Conservation (phyloP, 1,140 invertebrate species). For the Bombus vancouverensis region DNA sequence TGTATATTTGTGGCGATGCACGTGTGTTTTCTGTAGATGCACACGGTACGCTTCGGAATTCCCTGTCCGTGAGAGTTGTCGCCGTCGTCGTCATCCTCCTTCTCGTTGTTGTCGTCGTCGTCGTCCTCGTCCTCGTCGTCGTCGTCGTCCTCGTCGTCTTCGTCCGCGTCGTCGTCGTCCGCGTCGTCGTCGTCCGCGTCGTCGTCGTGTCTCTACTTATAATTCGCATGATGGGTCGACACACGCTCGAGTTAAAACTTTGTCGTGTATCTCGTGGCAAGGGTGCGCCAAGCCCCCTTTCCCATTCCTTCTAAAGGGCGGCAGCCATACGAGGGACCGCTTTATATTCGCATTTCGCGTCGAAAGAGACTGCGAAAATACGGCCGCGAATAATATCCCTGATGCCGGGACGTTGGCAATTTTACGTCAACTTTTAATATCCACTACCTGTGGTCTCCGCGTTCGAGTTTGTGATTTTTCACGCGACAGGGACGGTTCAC, state of each 20-base stretch:
- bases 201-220: constrained; percentile 64
- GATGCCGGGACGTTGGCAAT: constrained; percentile 12
- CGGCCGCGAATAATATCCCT: constrained; percentile 33
- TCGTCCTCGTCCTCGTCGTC: neutral
- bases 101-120: neutral
- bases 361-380: constrained; percentile 57
- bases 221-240: constrained; percentile 74
- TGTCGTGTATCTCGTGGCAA: constrained; percentile 62
- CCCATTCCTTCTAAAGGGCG: constrained; percentile 34
- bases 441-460: no score
- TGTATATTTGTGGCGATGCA: constrained; percentile 61
- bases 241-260: constrained; percentile 75
- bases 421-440: constrained; percentile 28
- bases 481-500: neutral
- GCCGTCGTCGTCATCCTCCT: neutral
- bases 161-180: constrained; percentile 21
- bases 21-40: constrained; percentile 56
- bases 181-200: constrained; percentile 25
- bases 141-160: constrained; percentile 4
- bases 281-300: constrained; percentile 27
- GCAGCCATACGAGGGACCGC: constrained; percentile 42
- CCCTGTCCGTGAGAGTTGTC: constrained; percentile 42
- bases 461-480: neutral
- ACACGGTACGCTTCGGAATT: constrained; percentile 48
- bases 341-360: constrained; percentile 51